Percentiles rank a stretch among this genome's conserved stretches.
Evolutionary conservation across 2,797 vertebrate genomes (phyloP).

Genomic region (Rhynchotus rufescens): DNA sequence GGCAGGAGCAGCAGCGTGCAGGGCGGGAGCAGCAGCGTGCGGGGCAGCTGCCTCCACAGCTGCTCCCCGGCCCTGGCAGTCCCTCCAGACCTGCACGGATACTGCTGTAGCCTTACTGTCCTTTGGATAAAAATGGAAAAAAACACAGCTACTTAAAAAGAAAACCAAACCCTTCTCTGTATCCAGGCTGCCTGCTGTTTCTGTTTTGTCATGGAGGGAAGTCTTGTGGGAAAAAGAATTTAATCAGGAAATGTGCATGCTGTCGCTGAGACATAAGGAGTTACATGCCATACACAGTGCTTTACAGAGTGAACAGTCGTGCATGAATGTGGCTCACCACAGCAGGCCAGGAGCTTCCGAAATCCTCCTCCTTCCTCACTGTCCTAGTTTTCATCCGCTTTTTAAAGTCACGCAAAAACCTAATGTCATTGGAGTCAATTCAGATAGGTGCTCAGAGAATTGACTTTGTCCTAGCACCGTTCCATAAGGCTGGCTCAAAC

Average conservation of each 20-base stretch:
- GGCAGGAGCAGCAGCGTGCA: not conserved
- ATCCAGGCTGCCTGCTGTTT: not conserved
- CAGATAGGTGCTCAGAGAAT: not conserved
- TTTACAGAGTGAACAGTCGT: fast-evolving
- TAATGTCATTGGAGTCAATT: not conserved
- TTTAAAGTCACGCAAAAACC: not conserved
- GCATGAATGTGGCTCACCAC: not conserved
- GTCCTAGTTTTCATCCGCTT: not conserved
- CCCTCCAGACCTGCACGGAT: not conserved
- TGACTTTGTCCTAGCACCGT: not conserved
- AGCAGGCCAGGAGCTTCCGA: not conserved
- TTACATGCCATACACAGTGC: fast-evolving
- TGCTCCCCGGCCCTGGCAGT: not conserved
- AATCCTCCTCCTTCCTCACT: not conserved
- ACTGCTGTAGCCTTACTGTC: not conserved
- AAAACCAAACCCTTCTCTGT: not conserved
- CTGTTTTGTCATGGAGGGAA: not conserved
- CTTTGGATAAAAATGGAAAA: not conserved
- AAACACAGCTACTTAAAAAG: not conserved
- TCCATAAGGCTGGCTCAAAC: not conserved
- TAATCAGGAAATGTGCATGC: not conserved
- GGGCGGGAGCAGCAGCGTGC: not conserved
- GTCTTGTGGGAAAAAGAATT: not conserved
- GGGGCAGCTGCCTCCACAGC: not conserved
- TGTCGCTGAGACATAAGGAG: fast-evolving